Base-by-base conservation (phyloP, 2,113 vertebrate species). In the Thalassarche chlororhynchos region DNA sequence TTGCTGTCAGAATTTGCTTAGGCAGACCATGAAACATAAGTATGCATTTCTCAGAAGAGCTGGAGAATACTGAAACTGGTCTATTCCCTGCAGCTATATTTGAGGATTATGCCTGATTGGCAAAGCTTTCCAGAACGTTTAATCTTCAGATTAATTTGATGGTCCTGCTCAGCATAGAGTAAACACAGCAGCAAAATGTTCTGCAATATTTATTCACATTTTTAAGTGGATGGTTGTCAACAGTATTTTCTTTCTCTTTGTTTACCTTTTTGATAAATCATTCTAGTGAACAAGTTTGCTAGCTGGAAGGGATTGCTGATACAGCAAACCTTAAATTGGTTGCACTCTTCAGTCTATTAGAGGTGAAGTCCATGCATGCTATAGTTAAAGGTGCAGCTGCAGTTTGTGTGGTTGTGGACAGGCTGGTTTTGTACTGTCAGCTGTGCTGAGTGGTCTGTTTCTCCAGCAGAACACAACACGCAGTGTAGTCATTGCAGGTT, bases 81-180 rank as follows among this genome's bases (percentile, higher is more conserved):
- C 34, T 55, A 10, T 89, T 80, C 51, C 84, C 85, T 88, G 47
- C 26, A 88, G 74, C 78, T 85, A 40, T 74, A 54, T 11, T 11
- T 49, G 57, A 93, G 65, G 36, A 89, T 94, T 85, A 69, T 64
- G 76, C 40, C 79, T 77, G 55, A 93, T 31, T 78, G 60, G 72
- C 44, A 89, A 82, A 91, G 55, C 52, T 95, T 91, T 90, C 68
- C 66, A 90, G 54, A 83, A 60, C 0, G 13, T 95, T 96, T 96
- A 90, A 57, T 91, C 89, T 84, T 60, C 70, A 84, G 87, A 87
- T 95, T 93, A 97, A 86, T 93, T 82, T 84, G 84, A 75, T 72
- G 47, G 61, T 84, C 77, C 68, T 94, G 69, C 55, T 92, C 52
- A 78, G 66, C 58, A 58, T 17, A 82, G 36, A 44, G 49, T 75